Evolutionary conservation across 2,113 vertebrate species (phyloP).

Genomic region (Apteryx mantelli): DNA sequence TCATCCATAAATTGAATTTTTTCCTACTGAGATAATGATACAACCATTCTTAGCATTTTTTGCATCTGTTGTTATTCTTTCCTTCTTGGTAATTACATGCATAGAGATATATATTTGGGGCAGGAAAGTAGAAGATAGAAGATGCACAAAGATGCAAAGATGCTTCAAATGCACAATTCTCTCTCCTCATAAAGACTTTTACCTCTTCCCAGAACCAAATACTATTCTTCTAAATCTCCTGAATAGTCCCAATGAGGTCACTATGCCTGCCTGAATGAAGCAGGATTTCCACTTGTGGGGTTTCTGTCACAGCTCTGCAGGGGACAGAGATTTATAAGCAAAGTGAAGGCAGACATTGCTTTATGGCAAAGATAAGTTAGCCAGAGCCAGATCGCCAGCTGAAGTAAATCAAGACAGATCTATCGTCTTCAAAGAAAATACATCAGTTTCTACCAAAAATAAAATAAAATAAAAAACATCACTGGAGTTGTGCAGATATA

Average conservation of each 20-base stretch:
- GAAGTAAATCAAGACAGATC: not conserved
- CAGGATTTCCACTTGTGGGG: not conserved
- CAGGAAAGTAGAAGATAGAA: not conserved
- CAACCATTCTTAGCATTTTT: not conserved
- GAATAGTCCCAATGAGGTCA: not conserved
- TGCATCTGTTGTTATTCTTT: not conserved
- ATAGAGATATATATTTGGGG: not conserved
- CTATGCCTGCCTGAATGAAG: not conserved
- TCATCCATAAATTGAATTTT: constrained; percentile 7
- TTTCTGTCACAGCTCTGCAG: not conserved
- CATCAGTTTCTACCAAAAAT: not conserved
- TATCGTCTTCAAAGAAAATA: not conserved
- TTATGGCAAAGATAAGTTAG: not conserved
- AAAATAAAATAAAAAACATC: not conserved
- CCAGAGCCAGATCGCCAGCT: not conserved
- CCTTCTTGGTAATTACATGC: not conserved
- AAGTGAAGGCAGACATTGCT: not conserved
- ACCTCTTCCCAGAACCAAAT: not conserved
- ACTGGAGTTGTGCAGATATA: not conserved
- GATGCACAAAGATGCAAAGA: not conserved
- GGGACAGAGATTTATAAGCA: not conserved
- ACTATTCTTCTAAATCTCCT: not conserved
- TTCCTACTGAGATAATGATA: constrained; percentile 19
- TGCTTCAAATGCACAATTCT: not conserved
- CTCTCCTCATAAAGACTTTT: not conserved